Percentiles rank a stretch among this genome's conserved stretches.
Evolutionary conservation across 2,888 invertebrate genomes (phyloP).

Genomic region (Tigriopus californicus): DNA sequence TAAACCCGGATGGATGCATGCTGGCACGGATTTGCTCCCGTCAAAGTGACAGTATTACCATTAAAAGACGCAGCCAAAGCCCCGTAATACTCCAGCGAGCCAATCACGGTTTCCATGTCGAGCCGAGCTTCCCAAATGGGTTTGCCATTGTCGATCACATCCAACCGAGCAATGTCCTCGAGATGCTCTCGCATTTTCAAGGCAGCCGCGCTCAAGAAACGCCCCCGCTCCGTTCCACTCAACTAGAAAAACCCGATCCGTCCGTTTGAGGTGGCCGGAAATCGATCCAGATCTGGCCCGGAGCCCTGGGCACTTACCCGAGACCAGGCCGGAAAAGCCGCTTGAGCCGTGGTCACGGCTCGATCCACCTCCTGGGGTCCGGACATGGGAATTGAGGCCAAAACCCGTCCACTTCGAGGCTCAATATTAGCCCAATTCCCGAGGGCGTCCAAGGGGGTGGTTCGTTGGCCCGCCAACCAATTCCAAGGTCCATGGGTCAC

Average conservation of each 20-base stretch:
- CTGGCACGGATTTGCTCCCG: no score
- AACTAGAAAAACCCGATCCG: conserved; percentile 22
- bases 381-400: conserved; percentile 21
- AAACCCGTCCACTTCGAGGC: conserved; percentile 22
- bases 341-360: conserved; percentile 27
- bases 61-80: background rate
- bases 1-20: no score
- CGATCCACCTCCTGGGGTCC: conserved; percentile 27
- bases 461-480: conserved; percentile 20
- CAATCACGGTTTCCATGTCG: conserved; percentile 35
- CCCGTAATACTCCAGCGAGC: conserved; percentile 20
- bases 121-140: conserved; percentile 35
- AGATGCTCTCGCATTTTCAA: conserved; percentile 27
- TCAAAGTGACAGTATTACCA: no score
- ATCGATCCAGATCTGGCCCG: no score
- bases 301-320: conserved; percentile 9
- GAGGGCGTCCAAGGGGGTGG: conserved; percentile 16
- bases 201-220: conserved; percentile 27
- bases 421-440: conserved; percentile 20
- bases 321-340: conserved; percentile 28
- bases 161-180: conserved; percentile 25
- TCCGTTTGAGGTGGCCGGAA: no score
- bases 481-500: conserved; percentile 19
- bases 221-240: conserved; percentile 30
- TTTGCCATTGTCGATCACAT: conserved; percentile 34